Percentiles rank a stretch among this genome's conserved stretches.
Conservation (phyloP, 2,797 vertebrate species). For the Neopelma chrysocephalum region DNA sequence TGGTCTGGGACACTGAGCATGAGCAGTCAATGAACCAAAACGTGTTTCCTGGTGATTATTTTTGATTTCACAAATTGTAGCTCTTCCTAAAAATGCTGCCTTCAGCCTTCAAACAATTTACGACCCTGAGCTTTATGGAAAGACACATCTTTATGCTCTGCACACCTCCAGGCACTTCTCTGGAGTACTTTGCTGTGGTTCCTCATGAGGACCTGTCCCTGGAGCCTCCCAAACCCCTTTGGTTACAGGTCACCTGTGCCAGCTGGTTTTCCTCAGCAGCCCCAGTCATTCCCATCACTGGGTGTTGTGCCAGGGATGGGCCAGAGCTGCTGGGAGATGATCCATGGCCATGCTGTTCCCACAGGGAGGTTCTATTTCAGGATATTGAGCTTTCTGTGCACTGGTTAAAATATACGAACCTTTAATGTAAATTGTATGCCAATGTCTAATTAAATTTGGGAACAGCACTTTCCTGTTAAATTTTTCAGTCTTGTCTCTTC, state of each 20-base stretch:
- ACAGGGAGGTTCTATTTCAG: neutral
- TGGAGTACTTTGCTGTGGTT: neutral
- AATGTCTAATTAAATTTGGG: neutral
- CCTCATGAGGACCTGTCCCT: neutral
- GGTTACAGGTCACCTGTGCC: neutral
- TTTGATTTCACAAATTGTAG: neutral
- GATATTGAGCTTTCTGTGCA: neutral
- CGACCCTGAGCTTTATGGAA: neutral
- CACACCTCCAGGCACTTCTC: neutral
- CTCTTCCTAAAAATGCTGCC: neutral
- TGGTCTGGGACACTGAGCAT: neutral
- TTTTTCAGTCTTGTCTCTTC: neutral
- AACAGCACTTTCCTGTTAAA: neutral
- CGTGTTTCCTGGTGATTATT: neutral
- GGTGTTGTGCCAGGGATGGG: neutral
- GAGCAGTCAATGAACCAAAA: neutral
- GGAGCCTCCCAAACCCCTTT: neutral
- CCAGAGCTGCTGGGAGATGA: neutral
- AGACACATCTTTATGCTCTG: neutral
- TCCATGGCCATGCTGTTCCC: neutral
- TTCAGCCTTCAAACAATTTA: neutral
- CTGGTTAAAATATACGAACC: neutral
- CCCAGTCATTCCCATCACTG: neutral
- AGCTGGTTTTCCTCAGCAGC: neutral
- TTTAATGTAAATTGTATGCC: neutral